Evolutionary conservation across 2,113 vertebrate genomes (phyloP).

Genomic region (Enhydra lutris): DNA sequence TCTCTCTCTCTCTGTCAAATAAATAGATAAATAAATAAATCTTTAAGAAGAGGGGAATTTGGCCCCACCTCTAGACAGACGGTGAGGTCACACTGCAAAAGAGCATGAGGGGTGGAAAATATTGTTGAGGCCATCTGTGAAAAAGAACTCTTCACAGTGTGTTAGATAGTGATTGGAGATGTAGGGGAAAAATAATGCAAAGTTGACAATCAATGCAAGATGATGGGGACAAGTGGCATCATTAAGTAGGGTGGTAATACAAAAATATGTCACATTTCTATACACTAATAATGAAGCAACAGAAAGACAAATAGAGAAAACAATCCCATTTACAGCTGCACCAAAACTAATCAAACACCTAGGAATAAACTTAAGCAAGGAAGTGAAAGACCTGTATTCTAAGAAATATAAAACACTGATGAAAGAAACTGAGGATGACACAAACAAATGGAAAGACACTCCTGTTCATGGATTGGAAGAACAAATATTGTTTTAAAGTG

Average conservation of each 20-base stretch:
- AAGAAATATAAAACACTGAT: background rate
- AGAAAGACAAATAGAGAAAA: background rate
- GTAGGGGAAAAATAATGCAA: background rate
- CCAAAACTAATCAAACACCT: background rate
- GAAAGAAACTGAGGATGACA: too few relatives aligned
- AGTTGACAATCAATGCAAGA: background rate
- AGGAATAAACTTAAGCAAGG: background rate
- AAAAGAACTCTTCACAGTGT: background rate
- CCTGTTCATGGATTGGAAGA: too few relatives aligned
- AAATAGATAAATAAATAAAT: too few relatives aligned
- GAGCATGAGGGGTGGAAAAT: background rate
- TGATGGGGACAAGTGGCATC: background rate
- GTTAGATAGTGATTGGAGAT: background rate
- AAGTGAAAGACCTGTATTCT: background rate
- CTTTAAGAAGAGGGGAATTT: background rate
- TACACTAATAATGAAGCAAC: background rate
- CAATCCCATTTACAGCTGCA: background rate
- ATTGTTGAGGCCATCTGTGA: background rate
- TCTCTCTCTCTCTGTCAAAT: too few relatives aligned
- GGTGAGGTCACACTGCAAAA: background rate
- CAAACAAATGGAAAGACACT: too few relatives aligned
- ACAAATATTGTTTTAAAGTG: too few relatives aligned
- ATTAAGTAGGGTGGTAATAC: background rate
- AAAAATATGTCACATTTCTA: background rate
- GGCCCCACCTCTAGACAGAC: background rate